Base-by-base conservation (phyloP, 2,113 vertebrate genomes). In the Anoura caudifer region DNA sequence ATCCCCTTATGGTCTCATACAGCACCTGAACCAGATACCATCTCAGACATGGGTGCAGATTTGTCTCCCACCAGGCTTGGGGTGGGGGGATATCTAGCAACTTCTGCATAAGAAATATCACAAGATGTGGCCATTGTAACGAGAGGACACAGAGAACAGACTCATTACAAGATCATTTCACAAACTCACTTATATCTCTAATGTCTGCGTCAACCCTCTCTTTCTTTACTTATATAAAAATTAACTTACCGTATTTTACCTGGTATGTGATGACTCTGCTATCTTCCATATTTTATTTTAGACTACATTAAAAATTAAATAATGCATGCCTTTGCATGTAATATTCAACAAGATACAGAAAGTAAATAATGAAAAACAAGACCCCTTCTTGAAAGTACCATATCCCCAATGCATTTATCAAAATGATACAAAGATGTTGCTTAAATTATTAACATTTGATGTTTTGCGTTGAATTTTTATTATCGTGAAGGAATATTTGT, bases 1-100 rank as follows among this genome's bases (percentile, higher is more conserved):
- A 2, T 4, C 1, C 13, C 5, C n/a, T 85, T 22, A n/a, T 50
- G 3, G 1, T 56, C 47, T 93, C 31, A 33, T 7, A 54, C 0
- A 24, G 16, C 7, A n/a, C 33, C 1, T 0, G 43, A 20, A 14
- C 1, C 22, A 50, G 47, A 56, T 0, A n/a, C 1, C 17, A 2
- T 24, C 41, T 80, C 33, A 67, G 20, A 43, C 50, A 0, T n/a
- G 7, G 19, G 65, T 56, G 12, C 13, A 41, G 0, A 31, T 45
- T 26, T 70, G 20, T 38, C 9, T 26, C 47, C 28, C 7, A 4
- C 4, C 6, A 77, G 26, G 33, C 31, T 14, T 59, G 5, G 52
- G 31, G 15, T 15, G 16, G 43, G 33, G 14, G 19, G 0, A 1
- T 33, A 36, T 43, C 17, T 76, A 54, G 1, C 2, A 50, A 75